Conservation (phyloP, 2,797 vertebrate genomes). For the Tapera naevia region DNA sequence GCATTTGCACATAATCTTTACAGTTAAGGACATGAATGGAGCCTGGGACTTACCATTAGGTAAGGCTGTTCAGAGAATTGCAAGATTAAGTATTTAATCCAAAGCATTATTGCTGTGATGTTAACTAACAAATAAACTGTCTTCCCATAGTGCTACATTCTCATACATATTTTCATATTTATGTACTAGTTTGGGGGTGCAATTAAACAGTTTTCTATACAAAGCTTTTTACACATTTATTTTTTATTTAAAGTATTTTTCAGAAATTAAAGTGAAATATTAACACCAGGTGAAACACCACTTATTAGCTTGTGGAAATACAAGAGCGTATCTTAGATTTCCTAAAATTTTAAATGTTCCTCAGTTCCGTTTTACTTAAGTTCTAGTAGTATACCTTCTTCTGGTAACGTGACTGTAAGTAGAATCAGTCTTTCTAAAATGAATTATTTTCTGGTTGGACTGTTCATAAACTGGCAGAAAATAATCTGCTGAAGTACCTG, state of each 20-base stretch:
- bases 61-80: slow-evolving; percentile 33
- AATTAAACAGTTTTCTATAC: background rate
- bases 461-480: background rate
- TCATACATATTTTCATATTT: background rate
- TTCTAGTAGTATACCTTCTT: background rate
- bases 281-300: background rate
- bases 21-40: slow-evolving; percentile 10
- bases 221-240: background rate
- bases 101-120: background rate
- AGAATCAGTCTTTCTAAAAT: background rate
- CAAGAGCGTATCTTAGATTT: background rate
- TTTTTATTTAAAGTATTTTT: background rate
- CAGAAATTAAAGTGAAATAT: background rate
- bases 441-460: background rate
- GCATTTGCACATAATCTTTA: background rate
- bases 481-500: background rate
- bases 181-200: background rate
- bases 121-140: slow-evolving; percentile 13
- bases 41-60: background rate
- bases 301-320: background rate
- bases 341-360: background rate
- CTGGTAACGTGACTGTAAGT: background rate
- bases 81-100: slow-evolving; percentile 37
- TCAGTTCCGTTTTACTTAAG: background rate
- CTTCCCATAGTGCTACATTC: background rate